phyloP scores from a whole-genome alignment of 1,140 invertebrate species.

The Eulimnadia texana region DNA sequence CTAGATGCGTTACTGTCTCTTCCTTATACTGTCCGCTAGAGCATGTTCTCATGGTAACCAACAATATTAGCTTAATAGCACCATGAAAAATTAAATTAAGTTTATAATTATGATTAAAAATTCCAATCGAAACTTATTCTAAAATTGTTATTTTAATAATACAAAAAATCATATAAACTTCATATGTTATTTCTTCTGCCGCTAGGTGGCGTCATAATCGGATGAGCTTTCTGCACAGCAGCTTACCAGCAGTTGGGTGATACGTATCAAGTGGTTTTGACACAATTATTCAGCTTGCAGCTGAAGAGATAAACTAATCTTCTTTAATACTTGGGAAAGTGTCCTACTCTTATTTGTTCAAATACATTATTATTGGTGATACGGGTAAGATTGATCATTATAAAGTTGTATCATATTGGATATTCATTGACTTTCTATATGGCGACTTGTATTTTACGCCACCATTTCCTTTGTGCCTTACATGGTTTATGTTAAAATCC shows the following conservation, averaged over 20 bases:
- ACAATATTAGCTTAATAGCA: too few relatives aligned
- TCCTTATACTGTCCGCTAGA: too few relatives aligned
- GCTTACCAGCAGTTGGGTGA: not conserved
- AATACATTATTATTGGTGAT: constrained; percentile 99
- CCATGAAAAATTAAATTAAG: too few relatives aligned
- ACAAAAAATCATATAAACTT: too few relatives aligned
- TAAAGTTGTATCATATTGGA: constrained; percentile 11
- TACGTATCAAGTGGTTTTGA: not conserved
- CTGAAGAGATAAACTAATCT: too few relatives aligned
- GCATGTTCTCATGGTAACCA: too few relatives aligned
- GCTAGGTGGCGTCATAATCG: not conserved
- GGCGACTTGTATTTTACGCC: not conserved
- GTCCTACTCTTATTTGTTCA: constrained; percentile 99
- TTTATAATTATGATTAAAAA: too few relatives aligned
- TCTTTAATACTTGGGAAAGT: constrained; percentile 43
- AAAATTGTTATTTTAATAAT: too few relatives aligned
- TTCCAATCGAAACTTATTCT: too few relatives aligned
- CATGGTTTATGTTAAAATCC: constrained; percentile 12
- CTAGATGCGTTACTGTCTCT: too few relatives aligned
- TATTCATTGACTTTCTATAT: constrained; percentile 2
- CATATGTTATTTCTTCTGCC: not conserved
- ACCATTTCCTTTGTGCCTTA: too few relatives aligned
- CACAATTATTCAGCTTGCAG: not conserved
- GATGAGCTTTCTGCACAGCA: not conserved
- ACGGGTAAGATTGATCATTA: constrained; percentile 56